Evolutionary conservation across 2,797 vertebrate species (phyloP).

Genomic region (Argentina silus): DNA sequence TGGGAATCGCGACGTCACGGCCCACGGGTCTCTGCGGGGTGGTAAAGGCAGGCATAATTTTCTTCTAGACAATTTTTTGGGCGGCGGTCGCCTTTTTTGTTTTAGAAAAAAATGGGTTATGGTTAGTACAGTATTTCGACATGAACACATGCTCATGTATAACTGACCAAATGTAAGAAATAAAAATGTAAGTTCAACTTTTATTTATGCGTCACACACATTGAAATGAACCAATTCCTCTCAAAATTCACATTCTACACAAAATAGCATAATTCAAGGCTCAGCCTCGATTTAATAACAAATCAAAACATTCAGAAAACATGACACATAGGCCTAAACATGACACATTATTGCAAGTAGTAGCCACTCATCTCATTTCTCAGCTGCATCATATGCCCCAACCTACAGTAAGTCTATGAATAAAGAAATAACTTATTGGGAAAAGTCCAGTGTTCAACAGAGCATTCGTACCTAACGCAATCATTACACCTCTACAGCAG

Average conservation of each 20-base stretch:
- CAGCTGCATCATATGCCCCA: not conserved
- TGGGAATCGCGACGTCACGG: constrained; percentile 75
- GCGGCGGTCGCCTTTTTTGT: not conserved
- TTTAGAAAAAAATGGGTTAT: not conserved
- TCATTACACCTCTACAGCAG: constrained; percentile 61
- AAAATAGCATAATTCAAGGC: constrained; percentile 61
- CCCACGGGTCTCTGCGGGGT: constrained; percentile 34
- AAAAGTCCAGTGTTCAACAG: constrained; percentile 59
- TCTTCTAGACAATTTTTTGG: constrained; percentile 22
- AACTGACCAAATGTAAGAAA: not conserved
- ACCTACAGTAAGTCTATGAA: not conserved
- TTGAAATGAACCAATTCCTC: constrained; percentile 37
- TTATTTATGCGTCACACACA: constrained; percentile 63
- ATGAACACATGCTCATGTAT: too few species aligned
- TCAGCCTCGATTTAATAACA: constrained; percentile 72
- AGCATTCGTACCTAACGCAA: constrained; percentile 44
- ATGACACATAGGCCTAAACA: constrained; percentile 30
- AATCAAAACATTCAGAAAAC: constrained; percentile 42
- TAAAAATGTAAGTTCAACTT: constrained; percentile 44
- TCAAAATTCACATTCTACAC: constrained; percentile 20
- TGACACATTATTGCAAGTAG: constrained; percentile 45
- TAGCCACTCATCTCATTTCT: constrained; percentile 46
- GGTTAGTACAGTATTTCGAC: not conserved
- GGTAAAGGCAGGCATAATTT: constrained; percentile 21
- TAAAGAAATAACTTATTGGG: constrained; percentile 37